Conservation (phyloP, 35 echinoderm and acorn worm species). For the Patiria miniata region DNA sequence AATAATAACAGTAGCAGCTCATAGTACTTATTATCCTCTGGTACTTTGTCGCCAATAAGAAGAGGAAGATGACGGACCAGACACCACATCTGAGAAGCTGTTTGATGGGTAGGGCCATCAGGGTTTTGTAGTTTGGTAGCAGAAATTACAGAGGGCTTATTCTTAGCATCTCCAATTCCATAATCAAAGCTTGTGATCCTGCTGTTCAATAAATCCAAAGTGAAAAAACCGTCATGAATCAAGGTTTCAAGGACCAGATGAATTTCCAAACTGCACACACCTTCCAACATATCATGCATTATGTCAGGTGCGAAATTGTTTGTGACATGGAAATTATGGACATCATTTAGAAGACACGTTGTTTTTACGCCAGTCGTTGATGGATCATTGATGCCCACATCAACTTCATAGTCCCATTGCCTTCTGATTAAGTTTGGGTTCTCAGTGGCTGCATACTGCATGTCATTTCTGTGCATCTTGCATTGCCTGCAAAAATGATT, state of each 20-base stretch:
- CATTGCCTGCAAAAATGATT: constrained; percentile 59
- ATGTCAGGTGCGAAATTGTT: constrained; percentile 50
- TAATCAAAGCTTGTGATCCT: constrained; percentile 77
- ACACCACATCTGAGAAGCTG: constrained; percentile 67
- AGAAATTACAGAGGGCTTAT: constrained; percentile 35
- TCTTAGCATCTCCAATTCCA: constrained; percentile 53
- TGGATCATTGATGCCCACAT: constrained; percentile 38
- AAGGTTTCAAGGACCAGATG: constrained; percentile 55
- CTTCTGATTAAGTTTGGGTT: not conserved
- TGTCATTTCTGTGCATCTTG: constrained; percentile 38
- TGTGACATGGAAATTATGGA: constrained; percentile 44
- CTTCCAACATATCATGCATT: constrained; percentile 70
- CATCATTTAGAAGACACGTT: not conserved
- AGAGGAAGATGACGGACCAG: constrained; percentile 44
- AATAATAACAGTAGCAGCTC: constrained; percentile 42
- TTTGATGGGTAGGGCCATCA: constrained; percentile 64
- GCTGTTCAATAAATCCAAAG: not conserved
- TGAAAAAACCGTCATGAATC: constrained; percentile 46
- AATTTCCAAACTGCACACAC: constrained; percentile 48
- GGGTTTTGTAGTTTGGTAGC: constrained; percentile 29
- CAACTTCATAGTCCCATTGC: constrained; percentile 45
- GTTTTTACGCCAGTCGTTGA: not conserved
- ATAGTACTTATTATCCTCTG: constrained; percentile 56
- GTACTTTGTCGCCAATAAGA: constrained; percentile 53
- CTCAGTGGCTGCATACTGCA: constrained; percentile 4